Percentiles rank a stretch among this genome's conserved stretches.
phyloP scores from a whole-genome alignment of 2,797 vertebrate genomes.

The Sebastes diploproa region DNA sequence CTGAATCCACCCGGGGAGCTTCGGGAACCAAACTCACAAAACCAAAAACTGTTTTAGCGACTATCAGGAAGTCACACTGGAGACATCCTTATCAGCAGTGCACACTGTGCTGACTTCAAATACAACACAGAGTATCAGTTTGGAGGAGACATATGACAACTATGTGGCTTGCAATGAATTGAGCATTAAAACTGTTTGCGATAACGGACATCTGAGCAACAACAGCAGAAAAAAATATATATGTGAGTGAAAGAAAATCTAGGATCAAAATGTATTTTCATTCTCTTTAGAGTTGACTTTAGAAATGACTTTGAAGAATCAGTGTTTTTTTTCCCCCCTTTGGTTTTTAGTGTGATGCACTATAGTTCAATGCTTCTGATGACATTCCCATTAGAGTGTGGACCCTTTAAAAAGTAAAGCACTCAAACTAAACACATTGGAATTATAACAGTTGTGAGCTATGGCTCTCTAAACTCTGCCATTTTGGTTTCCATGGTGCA shows the following conservation, averaged over 20 bases:
- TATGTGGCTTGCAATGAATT: slow-evolving; percentile 48
- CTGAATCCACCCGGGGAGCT: slow-evolving; percentile 30
- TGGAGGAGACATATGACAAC: slow-evolving; percentile 59
- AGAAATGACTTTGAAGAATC: slow-evolving; percentile 47
- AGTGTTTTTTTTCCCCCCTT: not conserved
- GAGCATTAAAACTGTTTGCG: slow-evolving; percentile 49
- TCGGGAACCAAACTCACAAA: slow-evolving; percentile 35
- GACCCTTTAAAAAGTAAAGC: slow-evolving; percentile 61
- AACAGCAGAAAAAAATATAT: slow-evolving; percentile 31
- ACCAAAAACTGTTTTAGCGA: slow-evolving; percentile 49
- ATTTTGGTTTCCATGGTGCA: slow-evolving; percentile 77
- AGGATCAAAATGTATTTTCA: slow-evolving; percentile 51
- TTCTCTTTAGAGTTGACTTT: slow-evolving; percentile 39
- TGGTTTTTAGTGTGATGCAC: slow-evolving; percentile 42
- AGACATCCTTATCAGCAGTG: slow-evolving; percentile 66
- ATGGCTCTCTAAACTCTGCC: slow-evolving; percentile 64
- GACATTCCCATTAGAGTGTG: slow-evolving; percentile 51
- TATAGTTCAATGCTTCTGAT: slow-evolving; percentile 51
- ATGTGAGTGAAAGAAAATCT: slow-evolving; percentile 16
- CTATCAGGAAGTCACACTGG: slow-evolving; percentile 55
- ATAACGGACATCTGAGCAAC: slow-evolving; percentile 60
- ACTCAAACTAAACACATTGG: slow-evolving; percentile 61
- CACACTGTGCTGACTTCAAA: slow-evolving; percentile 62
- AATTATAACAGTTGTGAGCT: slow-evolving; percentile 63
- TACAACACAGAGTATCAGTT: slow-evolving; percentile 61